A percentile compares a stretch with the other conserved stretches of the same genome.
Evolutionary conservation across 2,113 vertebrate genomes (phyloP).

Genomic region (Lathamus discolor): DNA sequence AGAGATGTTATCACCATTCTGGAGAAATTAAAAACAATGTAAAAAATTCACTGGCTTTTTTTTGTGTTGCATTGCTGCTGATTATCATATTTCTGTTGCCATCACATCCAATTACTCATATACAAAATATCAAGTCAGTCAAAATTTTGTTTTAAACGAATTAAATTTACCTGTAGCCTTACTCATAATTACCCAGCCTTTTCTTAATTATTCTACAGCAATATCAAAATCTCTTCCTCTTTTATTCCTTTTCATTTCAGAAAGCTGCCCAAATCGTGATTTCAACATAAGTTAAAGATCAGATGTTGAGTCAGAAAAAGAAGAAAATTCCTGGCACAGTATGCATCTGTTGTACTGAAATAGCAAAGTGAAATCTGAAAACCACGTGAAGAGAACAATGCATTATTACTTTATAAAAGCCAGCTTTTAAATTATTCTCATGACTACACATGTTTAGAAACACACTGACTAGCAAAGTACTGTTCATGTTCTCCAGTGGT

Average conservation of each 20-base stretch:
- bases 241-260: neutral
- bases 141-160: neutral
- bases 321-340: neutral
- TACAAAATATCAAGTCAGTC: neutral
- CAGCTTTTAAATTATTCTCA: neutral
- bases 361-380: neutral
- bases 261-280: neutral
- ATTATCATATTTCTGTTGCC: neutral
- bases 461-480: neutral
- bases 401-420: neutral
- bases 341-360: neutral
- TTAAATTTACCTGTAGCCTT: neutral
- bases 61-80: neutral
- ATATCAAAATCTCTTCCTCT: neutral
- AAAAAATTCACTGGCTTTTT: neutral
- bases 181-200: neutral
- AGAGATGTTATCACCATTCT: neutral
- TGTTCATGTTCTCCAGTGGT: neutral
- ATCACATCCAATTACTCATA: neutral
- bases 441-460: neutral
- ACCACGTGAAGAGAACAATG: accelerated
- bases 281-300: neutral
- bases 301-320: neutral
- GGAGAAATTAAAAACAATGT: neutral
- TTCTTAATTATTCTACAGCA: neutral